phyloP scores from a whole-genome alignment of 2,113 vertebrate genomes.

The Myiopsitta monachus region DNA sequence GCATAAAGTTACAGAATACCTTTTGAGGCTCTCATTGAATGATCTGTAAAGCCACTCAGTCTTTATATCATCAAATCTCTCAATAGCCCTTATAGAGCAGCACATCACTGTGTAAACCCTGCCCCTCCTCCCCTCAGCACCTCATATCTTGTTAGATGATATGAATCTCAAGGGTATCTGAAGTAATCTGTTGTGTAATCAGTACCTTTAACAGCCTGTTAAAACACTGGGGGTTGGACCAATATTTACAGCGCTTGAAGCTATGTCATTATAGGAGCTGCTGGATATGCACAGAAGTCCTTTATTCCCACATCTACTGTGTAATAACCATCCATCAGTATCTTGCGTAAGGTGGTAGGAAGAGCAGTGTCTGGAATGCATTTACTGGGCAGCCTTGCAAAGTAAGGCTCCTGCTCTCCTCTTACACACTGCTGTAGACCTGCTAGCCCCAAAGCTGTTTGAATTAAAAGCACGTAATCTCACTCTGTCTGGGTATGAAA shows the following conservation, averaged over 20 bases:
- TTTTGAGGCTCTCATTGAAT: neutral
- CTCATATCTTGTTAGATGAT: neutral
- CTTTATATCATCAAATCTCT: neutral
- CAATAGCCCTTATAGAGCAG: neutral
- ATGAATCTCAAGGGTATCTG: neutral
- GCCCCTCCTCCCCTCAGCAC: neutral
- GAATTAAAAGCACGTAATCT: neutral
- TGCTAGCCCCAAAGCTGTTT: neutral
- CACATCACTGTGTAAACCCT: neutral
- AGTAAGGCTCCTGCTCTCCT: neutral
- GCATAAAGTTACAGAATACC: neutral
- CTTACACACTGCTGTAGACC: neutral
- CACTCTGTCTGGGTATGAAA: neutral
- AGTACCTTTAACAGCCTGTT: neutral
- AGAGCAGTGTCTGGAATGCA: neutral
- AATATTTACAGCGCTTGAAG: neutral
- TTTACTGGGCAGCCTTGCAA: neutral
- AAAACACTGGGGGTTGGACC: neutral
- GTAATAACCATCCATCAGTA: neutral
- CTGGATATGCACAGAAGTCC: neutral
- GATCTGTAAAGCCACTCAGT: conserved; percentile 4
- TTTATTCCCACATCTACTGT: neutral
- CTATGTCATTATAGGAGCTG: neutral
- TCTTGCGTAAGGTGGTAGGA: neutral
- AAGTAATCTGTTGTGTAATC: conserved; percentile 31